Base-by-base conservation (phyloP, 2,888 invertebrate genomes). In the Apamea sordens region DNA sequence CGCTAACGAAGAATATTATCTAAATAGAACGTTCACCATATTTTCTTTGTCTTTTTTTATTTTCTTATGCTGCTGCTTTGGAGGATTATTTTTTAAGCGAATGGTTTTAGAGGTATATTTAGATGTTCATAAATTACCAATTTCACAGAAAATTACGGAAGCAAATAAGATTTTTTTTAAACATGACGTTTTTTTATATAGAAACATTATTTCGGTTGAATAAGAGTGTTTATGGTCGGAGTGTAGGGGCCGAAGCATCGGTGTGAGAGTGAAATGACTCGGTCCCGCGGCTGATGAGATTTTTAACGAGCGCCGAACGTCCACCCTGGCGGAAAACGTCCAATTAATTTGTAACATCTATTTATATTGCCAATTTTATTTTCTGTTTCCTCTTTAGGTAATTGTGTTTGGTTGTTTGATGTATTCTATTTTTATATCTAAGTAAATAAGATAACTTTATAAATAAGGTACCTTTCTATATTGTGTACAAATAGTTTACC, bases 241-340 rank as follows among this genome's bases (percentile, higher is more conserved):
- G 80, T 74, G 65, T 63, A 76, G 71, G 77, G 81, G 59, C 18
- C n/a, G 79, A 72, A 73, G 79, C 69, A 82, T 86, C 50, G 82
- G 85, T 78, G 85, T 79, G 86, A 86, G 85, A 86, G 84, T 88
- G 87, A 91, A 93, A 91, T 91, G 89, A 86, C 85, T 88, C 87
- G 88, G 89, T 87, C 87, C 81, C 80, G 63, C 73, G 63, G 78
- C 87, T 91, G 93, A 93, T 93, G 93, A 91, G 91, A 88, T 92
- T 92, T 92, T 92, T 93, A 93, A 93, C 92, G 91, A 92, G 91
- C 89, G 82, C 88, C 84, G 88, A 89, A 80, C 85, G 86, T 75
- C 82, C 84, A 83, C 88, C 86, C 82, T 82, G 82, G 79, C 87
- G 92, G 90, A 88, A 92, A 92, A 91, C 89, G 88, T 90, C 87